Base-by-base conservation (phyloP, 35 echinoderm and acorn worm genomes). In the Acanthaster planci region DNA sequence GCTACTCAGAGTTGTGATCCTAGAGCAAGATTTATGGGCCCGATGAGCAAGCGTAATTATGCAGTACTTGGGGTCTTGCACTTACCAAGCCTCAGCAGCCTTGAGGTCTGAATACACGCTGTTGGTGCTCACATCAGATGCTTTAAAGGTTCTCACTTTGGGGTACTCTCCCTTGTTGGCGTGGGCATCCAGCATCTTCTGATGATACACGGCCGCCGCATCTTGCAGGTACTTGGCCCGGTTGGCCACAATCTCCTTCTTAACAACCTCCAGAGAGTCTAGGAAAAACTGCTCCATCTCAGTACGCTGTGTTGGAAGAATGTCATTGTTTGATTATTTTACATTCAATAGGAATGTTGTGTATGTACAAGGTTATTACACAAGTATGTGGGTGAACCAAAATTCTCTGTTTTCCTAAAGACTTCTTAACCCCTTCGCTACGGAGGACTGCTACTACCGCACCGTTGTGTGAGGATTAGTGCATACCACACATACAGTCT, bases 211-310 rank as follows among this genome's bases (percentile, higher is more conserved):
- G 16, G 79, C 82, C 9, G 80, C 82, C 1, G 92, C 92, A 89
- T 94, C 92, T 82, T 82, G 77, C 0, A 93, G 88, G 79, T 99
- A 99, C 78, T 99, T 93, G 60, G 91, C 85, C 47, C 89, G 84
- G 82, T 94, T 99, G 44, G 89, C 88, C 40, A 86, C 81, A 44
- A 99, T 99, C 72, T 99, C 96, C 38, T 91, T 91, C 89, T 99
- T 99, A 12, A 99, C 96, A 47, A 85, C 57, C 55, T 92, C 96
- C 76, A 99, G 82, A 10, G 96, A 94, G 57, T 99, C 92, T 7
- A 99, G 76, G 83, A 99, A 99, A 80, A 99, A 99, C 67, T 99
- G 92, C 72, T 99, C 96, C 92, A 99, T 93, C 82, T 91, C 96
- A 51, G 92, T 94, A 37, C 96, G 87, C 96, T 99, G 86, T 39